Conservation (phyloP, 1,140 invertebrate species). For the Propsilocerus akamusi region DNA sequence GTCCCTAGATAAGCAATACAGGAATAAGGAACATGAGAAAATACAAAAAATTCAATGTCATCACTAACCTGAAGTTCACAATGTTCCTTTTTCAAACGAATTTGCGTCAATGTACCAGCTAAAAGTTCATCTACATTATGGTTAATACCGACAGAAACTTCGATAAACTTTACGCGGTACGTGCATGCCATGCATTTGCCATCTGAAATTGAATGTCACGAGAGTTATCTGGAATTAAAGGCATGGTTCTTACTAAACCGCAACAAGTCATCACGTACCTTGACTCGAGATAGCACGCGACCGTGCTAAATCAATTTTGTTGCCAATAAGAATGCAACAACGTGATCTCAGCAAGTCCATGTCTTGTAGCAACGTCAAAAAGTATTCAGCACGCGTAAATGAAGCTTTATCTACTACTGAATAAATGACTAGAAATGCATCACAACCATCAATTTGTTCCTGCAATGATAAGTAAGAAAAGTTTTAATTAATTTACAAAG, state of each 20-base stretch:
- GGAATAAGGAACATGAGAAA: not conserved
- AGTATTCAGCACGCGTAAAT: slow-evolving; percentile 62
- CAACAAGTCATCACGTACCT: slow-evolving; percentile 33
- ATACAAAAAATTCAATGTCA: slow-evolving; percentile 8
- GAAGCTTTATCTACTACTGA: slow-evolving; percentile 80
- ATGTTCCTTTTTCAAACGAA: slow-evolving; percentile 52
- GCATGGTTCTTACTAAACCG: not conserved
- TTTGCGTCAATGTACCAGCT: slow-evolving; percentile 64
- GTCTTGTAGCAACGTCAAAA: slow-evolving; percentile 52
- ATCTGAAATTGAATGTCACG: slow-evolving; percentile 33
- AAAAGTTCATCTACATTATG: slow-evolving; percentile 78
- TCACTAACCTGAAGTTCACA: slow-evolving; percentile 30
- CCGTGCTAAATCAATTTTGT: slow-evolving; percentile 88
- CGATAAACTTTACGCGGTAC: slow-evolving; percentile 71
- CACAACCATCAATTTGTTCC: slow-evolving; percentile 52
- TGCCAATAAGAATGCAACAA: slow-evolving; percentile 77
- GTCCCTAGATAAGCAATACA: slow-evolving; percentile 20
- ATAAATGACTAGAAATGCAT: slow-evolving; percentile 79
- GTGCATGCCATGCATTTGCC: slow-evolving; percentile 72
- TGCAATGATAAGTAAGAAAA: slow-evolving; percentile 22
- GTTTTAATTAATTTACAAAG: slow-evolving; percentile 5
- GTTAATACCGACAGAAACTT: slow-evolving; percentile 78
- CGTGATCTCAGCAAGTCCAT: slow-evolving; percentile 49
- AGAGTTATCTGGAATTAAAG: too few species aligned
- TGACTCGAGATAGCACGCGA: slow-evolving; percentile 73